phyloP scores from a whole-genome alignment of 2,113 vertebrate genomes.

The Xyliphius kryptos region DNA sequence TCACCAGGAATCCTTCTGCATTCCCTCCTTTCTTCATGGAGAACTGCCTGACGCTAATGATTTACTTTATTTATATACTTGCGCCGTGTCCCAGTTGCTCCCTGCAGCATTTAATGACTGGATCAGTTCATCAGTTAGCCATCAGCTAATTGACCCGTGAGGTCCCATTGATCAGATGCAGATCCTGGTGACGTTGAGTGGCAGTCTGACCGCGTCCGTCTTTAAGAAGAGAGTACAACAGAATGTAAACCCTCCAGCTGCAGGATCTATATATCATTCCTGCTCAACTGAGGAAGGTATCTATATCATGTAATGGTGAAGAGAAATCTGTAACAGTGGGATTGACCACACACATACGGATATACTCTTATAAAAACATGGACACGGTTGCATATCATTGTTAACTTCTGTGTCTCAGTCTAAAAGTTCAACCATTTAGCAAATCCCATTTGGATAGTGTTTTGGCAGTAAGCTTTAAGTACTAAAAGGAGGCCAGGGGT shows the following conservation, averaged over 20 bases:
- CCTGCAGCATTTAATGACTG: constrained; percentile 40
- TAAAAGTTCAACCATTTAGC: no score
- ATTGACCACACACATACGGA: no score
- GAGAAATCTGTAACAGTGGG: no score
- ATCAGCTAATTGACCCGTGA: constrained; percentile 28
- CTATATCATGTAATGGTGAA: no score
- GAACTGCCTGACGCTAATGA: neutral
- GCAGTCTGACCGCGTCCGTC: neutral
- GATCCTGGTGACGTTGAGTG: constrained; percentile 7
- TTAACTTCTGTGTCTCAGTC: no score
- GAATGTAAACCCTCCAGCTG: neutral
- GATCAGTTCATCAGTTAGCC: constrained; percentile 44
- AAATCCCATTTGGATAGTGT: no score
- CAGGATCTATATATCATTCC: neutral
- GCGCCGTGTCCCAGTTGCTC: constrained; percentile 24
- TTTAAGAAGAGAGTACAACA: neutral
- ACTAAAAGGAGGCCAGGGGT: no score
- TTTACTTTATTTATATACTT: constrained; percentile 33
- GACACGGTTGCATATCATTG: no score
- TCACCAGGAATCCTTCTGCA: constrained; percentile 61
- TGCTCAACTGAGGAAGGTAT: no score
- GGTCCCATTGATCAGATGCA: constrained; percentile 33
- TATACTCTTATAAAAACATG: no score
- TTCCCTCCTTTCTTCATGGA: constrained; percentile 51
- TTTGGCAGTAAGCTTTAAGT: no score